Evolutionary conservation across 2,113 vertebrate species (phyloP), one percentile per base, ranked within the genome.

Genomic region (Gobiocypris rarus): DNA sequence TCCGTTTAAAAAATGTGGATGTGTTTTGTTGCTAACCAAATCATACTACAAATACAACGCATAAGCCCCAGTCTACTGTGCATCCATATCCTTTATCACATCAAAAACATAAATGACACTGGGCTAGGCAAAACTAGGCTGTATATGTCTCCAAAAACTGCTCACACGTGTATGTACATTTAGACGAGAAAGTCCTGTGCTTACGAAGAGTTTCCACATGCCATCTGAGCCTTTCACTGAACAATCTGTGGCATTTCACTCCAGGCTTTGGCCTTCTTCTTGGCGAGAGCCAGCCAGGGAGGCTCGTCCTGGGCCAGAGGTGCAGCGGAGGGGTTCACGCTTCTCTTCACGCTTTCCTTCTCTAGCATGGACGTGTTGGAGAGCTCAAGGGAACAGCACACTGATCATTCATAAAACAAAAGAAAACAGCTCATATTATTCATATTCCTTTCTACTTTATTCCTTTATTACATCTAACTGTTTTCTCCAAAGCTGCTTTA

Each of bases 251-350:
- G 92, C 93, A 96, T 96, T 82, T 96, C 95, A 45, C 96, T 98
- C 96, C 97, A 98, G 7, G 96, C 97, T 92, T 98, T 95, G 89
- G 97, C 94, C 91, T 98, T 99, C 91, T 99, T 96, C 94, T 97
- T 97, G 88, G 97, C 96, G 90, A 99, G 82, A 0, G 95, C 97
- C 86, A 99, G 94, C 97, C 97, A 99, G 1, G 95, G 95, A 0
- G 96, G 97, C 87, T 97, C 96, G 0, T 90, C 92, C 15, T 94
- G 89, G 70, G 92, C 88, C 24, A 92, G 89, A 3, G 93, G 89
- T 45, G 91, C 82, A 0, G 90, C 83, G 59, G 78, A 74, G 0
- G 87, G 90, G 82, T 65, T 85, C 14, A 86, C 43, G 54, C 56
- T 22, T 65, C 85, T 89, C 79, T 82, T 88, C 38, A 38, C 38